A percentile compares a stretch with the other conserved stretches of the same genome.
phyloP scores from a whole-genome alignment of 1,140 invertebrate species.

The Muscidifurax raptorellus region DNA sequence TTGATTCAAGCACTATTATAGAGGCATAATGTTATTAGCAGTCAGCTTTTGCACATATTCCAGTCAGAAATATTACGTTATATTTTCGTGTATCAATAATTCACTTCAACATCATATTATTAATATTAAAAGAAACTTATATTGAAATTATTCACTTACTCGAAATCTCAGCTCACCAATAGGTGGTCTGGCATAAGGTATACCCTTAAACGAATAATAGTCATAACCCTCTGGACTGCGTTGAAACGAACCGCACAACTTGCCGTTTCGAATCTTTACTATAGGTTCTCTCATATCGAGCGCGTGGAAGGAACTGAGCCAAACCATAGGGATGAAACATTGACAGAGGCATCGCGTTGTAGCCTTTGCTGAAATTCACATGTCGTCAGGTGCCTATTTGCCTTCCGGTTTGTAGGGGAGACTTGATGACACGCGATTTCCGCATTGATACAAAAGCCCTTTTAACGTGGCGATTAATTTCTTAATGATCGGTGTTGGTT shows the following conservation, averaged over 20 bases:
- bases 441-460: not conserved
- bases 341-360: not conserved
- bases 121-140: too few relatives aligned
- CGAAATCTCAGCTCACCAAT: constrained; percentile 56
- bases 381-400: not conserved
- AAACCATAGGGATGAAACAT: not conserved
- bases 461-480: not conserved
- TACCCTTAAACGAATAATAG: constrained; percentile 59
- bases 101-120: too few relatives aligned
- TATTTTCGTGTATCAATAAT: too few relatives aligned
- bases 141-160: constrained; percentile 31
- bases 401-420: not conserved
- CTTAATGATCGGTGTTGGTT: not conserved
- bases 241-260: constrained; percentile 22
- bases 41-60: too few relatives aligned
- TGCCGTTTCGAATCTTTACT: constrained; percentile 30
- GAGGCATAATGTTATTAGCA: too few relatives aligned
- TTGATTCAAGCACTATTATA: too few relatives aligned
- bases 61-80: too few relatives aligned
- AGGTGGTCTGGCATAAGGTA: constrained; percentile 57
- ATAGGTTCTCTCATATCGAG: constrained; percentile 45
- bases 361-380: not conserved
- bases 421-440: constrained; percentile 16
- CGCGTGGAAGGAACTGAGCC: not conserved
- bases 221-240: constrained; percentile 28